phyloP scores from a whole-genome alignment of 2,797 vertebrate species.

The Odontamblyopus rebecca region DNA sequence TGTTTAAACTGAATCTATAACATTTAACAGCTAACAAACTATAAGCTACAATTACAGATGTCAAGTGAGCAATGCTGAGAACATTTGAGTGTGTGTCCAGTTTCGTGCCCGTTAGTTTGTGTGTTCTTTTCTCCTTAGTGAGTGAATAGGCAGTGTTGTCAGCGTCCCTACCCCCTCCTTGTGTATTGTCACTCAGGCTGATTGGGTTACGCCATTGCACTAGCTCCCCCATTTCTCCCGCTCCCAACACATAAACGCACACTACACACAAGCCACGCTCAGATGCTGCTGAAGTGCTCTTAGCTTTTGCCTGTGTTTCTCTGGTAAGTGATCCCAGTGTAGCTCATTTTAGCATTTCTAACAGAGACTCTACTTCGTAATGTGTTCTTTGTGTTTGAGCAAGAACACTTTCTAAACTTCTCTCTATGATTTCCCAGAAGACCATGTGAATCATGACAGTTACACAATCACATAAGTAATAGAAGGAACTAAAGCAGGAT shows the following conservation, averaged over 20 bases:
- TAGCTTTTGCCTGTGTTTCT: constrained; percentile 41
- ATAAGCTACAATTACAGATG: constrained; percentile 12
- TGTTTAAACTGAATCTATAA: not conserved
- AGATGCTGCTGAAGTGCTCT: constrained; percentile 40
- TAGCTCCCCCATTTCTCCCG: constrained; percentile 45
- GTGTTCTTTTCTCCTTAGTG: constrained; percentile 51
- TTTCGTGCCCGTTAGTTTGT: constrained; percentile 31
- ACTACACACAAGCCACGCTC: constrained; percentile 37
- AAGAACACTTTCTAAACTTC: not conserved
- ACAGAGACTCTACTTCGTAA: not conserved
- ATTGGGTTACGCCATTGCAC: constrained; percentile 68
- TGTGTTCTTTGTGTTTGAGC: not conserved
- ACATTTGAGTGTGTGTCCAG: constrained; percentile 17
- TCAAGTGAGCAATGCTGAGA: constrained; percentile 46
- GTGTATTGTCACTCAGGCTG: constrained; percentile 68
- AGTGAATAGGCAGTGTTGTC: constrained; percentile 70
- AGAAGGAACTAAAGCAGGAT: constrained; percentile 11
- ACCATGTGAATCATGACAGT: constrained; percentile 21
- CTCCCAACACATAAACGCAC: constrained; percentile 32
- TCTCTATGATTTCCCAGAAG: constrained; percentile 15
- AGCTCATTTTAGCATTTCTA: constrained; percentile 7
- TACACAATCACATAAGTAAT: not conserved
- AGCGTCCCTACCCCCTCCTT: constrained; percentile 46
- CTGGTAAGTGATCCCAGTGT: constrained; percentile 46
- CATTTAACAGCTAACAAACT: constrained; percentile 10